phyloP scores from a whole-genome alignment of 2,888 invertebrate genomes.

The Aplocera efformata region DNA sequence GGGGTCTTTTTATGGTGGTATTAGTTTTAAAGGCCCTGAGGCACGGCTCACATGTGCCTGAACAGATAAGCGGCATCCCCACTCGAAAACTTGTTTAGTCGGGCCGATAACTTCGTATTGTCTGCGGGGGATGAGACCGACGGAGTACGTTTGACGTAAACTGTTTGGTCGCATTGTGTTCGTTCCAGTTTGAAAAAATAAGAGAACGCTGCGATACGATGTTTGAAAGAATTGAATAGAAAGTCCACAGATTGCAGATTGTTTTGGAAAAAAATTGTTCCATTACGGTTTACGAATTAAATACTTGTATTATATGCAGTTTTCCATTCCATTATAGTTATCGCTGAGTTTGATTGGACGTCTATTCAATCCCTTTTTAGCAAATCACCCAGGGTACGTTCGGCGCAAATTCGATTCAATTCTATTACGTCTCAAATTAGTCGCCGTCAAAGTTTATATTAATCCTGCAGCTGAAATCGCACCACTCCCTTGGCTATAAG shows the following conservation, averaged over 20 bases:
- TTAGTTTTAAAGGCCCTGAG: slow-evolving; percentile 67
- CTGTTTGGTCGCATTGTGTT: slow-evolving; percentile 42
- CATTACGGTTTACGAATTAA: no score
- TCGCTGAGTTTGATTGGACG: no score
- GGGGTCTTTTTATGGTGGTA: slow-evolving; percentile 58
- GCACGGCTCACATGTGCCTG: slow-evolving; percentile 73
- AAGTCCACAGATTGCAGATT: neutral
- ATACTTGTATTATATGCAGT: no score
- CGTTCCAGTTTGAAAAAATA: slow-evolving; percentile 22
- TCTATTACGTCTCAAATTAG: slow-evolving; percentile 38
- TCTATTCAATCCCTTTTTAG: slow-evolving; percentile 1
- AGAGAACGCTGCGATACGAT: slow-evolving; percentile 6
- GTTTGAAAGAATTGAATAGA: slow-evolving; percentile 2
- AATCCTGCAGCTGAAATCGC: slow-evolving; percentile 40
- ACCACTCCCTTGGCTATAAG: slow-evolving; percentile 47
- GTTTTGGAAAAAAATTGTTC: no score
- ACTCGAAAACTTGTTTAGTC: slow-evolving; percentile 75
- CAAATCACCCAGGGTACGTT: slow-evolving; percentile 2
- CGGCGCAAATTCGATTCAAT: slow-evolving; percentile 30
- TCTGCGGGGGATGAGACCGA: slow-evolving; percentile 56
- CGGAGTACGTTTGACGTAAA: slow-evolving; percentile 31
- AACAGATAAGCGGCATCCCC: slow-evolving; percentile 76
- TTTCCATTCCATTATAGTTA: no score
- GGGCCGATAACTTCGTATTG: slow-evolving; percentile 70
- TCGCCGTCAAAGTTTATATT: slow-evolving; percentile 42